phyloP scores from a whole-genome alignment of 2,888 invertebrate species.

The Oscheius sp. region DNA sequence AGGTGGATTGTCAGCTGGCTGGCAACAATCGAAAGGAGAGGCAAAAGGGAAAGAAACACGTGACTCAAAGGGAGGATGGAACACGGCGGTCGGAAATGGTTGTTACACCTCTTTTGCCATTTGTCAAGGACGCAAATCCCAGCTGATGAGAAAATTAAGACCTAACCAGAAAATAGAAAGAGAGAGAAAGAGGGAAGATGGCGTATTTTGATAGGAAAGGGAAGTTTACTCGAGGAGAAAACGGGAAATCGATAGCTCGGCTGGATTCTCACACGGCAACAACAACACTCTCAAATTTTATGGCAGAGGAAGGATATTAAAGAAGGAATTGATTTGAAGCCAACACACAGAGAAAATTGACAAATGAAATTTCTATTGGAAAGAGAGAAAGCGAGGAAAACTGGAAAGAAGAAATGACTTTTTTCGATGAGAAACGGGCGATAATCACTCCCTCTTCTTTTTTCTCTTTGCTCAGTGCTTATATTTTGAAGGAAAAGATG shows the following conservation, averaged over 20 bases:
- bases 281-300: neutral
- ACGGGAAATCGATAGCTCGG: slow-evolving; percentile 11
- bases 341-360: no score
- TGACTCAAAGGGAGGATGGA: neutral
- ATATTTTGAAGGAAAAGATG: neutral
- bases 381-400: no score
- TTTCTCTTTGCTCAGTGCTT: neutral
- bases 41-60: neutral
- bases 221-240: neutral
- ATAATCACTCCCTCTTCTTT: neutral
- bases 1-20: no score
- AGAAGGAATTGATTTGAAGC: no score
- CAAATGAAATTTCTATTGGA: no score
- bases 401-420: no score
- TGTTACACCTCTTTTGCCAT: no score
- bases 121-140: neutral
- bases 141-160: neutral
- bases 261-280: slow-evolving; percentile 25
- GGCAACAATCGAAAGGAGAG: neutral
- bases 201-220: neutral
- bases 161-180: neutral
- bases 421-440: no score
- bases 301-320: neutral
- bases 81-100: neutral
- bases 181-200: neutral